Evolutionary conservation across 2,797 vertebrate genomes (phyloP).

Genomic region (Menidia menidia): DNA sequence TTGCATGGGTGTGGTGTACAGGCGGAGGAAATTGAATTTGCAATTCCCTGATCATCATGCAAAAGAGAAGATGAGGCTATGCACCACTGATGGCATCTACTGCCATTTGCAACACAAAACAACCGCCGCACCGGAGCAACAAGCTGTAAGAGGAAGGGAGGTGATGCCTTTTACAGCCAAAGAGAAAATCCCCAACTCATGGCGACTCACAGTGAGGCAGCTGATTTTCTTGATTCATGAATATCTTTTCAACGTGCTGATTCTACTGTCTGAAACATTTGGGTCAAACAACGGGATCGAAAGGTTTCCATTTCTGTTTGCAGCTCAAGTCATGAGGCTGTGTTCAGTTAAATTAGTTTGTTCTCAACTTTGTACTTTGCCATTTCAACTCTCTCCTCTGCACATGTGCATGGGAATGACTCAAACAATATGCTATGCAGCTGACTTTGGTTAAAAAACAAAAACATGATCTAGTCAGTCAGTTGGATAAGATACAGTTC

Average conservation of each 20-base stretch:
- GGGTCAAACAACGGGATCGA: background rate
- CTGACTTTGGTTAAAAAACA: slow-evolving; percentile 5
- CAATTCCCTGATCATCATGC: slow-evolving; percentile 28
- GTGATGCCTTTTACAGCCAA: background rate
- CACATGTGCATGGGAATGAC: too few species aligned
- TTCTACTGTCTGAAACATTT: background rate
- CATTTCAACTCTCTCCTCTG: slow-evolving; percentile 4
- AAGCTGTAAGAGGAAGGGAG: background rate
- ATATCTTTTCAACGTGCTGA: background rate
- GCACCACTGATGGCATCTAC: slow-evolving; percentile 10
- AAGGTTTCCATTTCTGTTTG: background rate
- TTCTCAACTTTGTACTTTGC: background rate
- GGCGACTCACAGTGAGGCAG: background rate
- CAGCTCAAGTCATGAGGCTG: slow-evolving; percentile 1
- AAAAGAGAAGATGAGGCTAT: slow-evolving; percentile 21
- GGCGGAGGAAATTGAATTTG: slow-evolving; percentile 25
- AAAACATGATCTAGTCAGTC: slow-evolving; percentile 14
- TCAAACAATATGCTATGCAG: slow-evolving; percentile 6
- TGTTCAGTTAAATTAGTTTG: background rate
- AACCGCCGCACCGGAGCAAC: slow-evolving; percentile 7
- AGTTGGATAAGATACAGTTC: slow-evolving; percentile 22
- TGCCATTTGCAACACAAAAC: slow-evolving; percentile 7
- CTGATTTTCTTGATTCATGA: background rate
- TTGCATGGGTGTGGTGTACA: slow-evolving; percentile 19
- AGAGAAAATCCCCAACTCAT: background rate